Conservation (phyloP, 2,797 vertebrate genomes). For the Muraenolepis orangiensis region DNA sequence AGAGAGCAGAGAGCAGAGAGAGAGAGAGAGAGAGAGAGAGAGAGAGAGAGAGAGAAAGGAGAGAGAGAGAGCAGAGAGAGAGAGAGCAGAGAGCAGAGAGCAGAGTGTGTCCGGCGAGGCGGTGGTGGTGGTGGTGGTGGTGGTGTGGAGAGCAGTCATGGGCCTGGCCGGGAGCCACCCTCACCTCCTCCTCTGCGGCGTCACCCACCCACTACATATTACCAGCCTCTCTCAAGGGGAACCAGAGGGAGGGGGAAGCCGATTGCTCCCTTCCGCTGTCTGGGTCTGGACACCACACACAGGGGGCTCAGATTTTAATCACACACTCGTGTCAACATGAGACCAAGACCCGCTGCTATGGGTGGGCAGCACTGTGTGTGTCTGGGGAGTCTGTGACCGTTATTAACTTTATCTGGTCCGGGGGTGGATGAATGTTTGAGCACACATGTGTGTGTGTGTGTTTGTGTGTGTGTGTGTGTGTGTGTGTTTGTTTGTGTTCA, state of each 20-base stretch:
- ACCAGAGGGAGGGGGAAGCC: constrained; percentile 35
- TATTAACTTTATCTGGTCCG: constrained; percentile 42
- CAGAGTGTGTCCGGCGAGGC: too few species aligned
- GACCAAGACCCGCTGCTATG: constrained; percentile 42
- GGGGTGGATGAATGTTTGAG: constrained; percentile 13
- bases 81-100: background rate
- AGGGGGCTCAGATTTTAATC: constrained; percentile 53
- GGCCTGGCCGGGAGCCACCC: constrained; percentile 41
- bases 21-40: too few species aligned
- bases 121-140: constrained; percentile 14
- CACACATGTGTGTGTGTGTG: background rate
- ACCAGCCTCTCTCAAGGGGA: constrained; percentile 58
- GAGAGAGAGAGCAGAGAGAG: too few species aligned
- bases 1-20: too few species aligned
- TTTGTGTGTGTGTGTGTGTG: background rate
- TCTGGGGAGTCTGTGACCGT: constrained; percentile 28
- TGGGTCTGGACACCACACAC: constrained; percentile 45
- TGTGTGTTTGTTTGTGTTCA: constrained; percentile 10
- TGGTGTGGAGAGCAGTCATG: constrained; percentile 15
- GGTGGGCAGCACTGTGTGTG: constrained; percentile 29
- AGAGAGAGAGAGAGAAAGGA: too few species aligned
- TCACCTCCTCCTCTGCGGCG: constrained; percentile 56
- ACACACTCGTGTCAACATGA: constrained; percentile 48
- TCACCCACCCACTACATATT: constrained; percentile 67
- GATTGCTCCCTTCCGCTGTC: constrained; percentile 60